Base-by-base conservation (phyloP, 2,113 vertebrate species). In the Pandion haliaetus region DNA sequence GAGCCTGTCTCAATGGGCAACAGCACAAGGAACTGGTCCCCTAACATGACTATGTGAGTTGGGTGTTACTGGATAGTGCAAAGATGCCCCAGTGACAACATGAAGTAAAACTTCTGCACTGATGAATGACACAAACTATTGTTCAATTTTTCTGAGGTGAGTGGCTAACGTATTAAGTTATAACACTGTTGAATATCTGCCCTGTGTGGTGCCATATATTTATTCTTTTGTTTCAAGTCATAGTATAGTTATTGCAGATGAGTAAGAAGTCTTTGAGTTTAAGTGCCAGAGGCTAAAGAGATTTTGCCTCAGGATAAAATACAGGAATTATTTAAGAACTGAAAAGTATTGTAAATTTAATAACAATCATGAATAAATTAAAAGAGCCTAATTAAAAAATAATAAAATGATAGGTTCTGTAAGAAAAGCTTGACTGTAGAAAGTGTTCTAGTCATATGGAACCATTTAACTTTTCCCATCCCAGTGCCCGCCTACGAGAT, bases 321-420 rank as follows among this genome's bases (percentile, higher is more conserved):
- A 70, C 20, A 94, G 93, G 63, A 98, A 96, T 96, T 96, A 97
- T 97, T 97, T 95, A 97, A 95, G 91, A 88, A 44, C 77, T 63
- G 28, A 55, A 92, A 95, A 88, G 88, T 87, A 93, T 74, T 97
- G 71, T 95, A 96, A 96, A 95, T 96, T 97, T 97, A 96, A 97
- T 96, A 95, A 85, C 59, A 88, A 82, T 80, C 77, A 95, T 97
- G 86, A 97, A 97, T 97, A 97, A 96, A 86, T 97, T 93, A 94
- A 74, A 86, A 14, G 26, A 57, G 18, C 6, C 40, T 79, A 95
- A 95, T 97, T 95, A 95, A 97, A 97, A 96, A 96, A 84, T 61
- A 78, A 97, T 95, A 90, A 72, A 96, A 69, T 66, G 2, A 69
- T 69, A 89, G 21, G 13, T 79, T 94, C 45, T 82, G 47, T 82